Percentiles rank a stretch among this genome's conserved stretches.
Conservation (phyloP, 2,113 vertebrate species). For the Urocolius indicus region DNA sequence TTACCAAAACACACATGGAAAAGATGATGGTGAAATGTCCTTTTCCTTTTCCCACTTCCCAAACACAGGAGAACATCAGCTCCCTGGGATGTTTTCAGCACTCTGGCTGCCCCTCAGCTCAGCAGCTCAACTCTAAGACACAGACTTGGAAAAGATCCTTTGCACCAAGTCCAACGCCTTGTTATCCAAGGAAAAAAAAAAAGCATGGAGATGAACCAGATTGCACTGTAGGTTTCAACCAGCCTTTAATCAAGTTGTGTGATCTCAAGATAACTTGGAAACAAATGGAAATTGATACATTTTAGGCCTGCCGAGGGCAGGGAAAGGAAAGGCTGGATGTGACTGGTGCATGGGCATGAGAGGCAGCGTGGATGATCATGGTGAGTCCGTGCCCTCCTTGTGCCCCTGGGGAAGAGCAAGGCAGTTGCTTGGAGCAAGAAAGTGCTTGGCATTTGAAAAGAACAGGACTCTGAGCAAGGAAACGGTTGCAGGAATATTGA, state of each 20-base stretch:
- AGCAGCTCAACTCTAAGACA: neutral
- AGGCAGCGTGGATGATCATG: fast-evolving
- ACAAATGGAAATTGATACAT: conserved; percentile 10
- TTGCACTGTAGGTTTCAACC: neutral
- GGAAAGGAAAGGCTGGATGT: neutral
- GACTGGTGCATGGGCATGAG: neutral
- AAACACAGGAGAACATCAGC: neutral
- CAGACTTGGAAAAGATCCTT: neutral
- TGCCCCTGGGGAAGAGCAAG: neutral
- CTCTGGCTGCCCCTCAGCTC: neutral
- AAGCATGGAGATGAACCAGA: neutral
- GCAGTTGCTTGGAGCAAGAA: neutral
- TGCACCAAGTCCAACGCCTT: neutral
- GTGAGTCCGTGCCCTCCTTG: neutral
- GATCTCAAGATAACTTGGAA: neutral
- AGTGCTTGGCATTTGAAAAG: neutral
- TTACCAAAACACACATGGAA: neutral
- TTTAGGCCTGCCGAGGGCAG: neutral
- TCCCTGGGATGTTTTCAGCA: neutral
- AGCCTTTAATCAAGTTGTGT: conserved; percentile 6
- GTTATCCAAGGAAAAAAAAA: fast-evolving
- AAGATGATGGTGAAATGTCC: neutral
- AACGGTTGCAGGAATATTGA: neutral
- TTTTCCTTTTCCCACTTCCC: neutral
- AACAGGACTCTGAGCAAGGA: neutral